Evolutionary conservation across 2,888 invertebrate species (phyloP).

Genomic region (Diplazon laetatorius): DNA sequence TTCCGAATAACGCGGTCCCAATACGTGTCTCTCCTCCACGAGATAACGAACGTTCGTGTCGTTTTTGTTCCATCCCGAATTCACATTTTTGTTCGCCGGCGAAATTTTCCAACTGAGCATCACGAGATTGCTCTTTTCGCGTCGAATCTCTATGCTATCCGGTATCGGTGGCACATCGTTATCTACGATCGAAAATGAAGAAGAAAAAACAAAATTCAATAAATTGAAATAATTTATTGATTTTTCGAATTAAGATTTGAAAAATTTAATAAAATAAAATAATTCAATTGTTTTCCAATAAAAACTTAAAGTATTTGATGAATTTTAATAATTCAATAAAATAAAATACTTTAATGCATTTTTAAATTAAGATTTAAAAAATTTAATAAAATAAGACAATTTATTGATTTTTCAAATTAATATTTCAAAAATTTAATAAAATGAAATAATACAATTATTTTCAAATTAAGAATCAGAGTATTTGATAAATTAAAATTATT

Average conservation of each 20-base stretch:
- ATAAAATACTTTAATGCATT: too few species aligned
- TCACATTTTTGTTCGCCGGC: background rate
- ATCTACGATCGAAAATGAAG: too few species aligned
- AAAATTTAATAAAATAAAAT: slow-evolving; percentile 6
- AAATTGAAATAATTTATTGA: background rate
- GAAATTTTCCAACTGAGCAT: slow-evolving; percentile 69
- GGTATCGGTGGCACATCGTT: slow-evolving; percentile 69
- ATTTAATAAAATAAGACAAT: too few species aligned
- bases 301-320: background rate
- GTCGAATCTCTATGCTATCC: slow-evolving; percentile 71
- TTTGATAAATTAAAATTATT: too few species aligned
- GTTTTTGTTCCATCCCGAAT: slow-evolving; percentile 2
- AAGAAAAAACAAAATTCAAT: slow-evolving; percentile 1
- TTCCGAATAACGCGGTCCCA: slow-evolving; percentile 87
- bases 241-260: too few species aligned
- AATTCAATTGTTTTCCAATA: too few species aligned
- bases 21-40: slow-evolving; percentile 88
- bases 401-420: too few species aligned
- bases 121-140: slow-evolving; percentile 72
- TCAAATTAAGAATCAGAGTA: too few species aligned
- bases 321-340: background rate
- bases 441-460: too few species aligned
- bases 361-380: too few species aligned
- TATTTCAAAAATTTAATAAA: too few species aligned
- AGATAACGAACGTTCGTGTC: slow-evolving; percentile 83